Evolutionary conservation across 2,113 vertebrate species (phyloP).

Genomic region (Sinocyclocheilus rhinocerous): DNA sequence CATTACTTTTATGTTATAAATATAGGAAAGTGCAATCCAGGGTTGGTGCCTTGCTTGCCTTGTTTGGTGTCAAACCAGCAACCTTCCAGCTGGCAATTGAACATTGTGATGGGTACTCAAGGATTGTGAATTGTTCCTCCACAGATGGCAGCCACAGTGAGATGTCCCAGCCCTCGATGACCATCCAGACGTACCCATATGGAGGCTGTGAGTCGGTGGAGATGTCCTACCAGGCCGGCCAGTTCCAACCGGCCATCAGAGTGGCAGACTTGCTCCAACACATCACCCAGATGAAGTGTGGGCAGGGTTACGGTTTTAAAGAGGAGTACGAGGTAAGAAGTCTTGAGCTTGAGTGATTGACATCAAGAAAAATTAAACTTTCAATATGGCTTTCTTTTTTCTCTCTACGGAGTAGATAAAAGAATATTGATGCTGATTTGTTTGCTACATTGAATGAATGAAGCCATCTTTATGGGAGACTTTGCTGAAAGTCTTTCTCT

Average conservation of each 20-base stretch:
- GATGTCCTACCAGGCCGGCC: constrained; percentile 92
- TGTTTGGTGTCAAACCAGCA: background rate
- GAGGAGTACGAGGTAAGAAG: constrained; percentile 93
- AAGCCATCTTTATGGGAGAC: background rate
- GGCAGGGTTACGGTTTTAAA: constrained; percentile 97
- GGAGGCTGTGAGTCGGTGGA: constrained; percentile 93
- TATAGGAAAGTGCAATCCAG: background rate
- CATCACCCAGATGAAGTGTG: constrained; percentile 99
- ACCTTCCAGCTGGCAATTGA: background rate
- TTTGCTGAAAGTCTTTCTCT: background rate
- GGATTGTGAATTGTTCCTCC: constrained; percentile 22
- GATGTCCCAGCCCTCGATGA: constrained; percentile 88
- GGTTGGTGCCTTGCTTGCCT: background rate
- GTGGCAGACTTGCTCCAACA: constrained; percentile 97
- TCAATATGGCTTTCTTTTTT: too few relatives aligned
- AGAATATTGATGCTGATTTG: too few relatives aligned
- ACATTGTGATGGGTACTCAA: background rate
- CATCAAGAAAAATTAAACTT: background rate
- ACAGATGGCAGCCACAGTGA: constrained; percentile 90
- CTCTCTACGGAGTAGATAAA: too few relatives aligned
- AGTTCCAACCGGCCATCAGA: constrained; percentile 94
- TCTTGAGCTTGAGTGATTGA: constrained; percentile 4
- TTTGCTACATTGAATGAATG: too few relatives aligned
- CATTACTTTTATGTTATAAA: background rate
- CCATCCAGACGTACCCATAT: constrained; percentile 94